Conservation (phyloP, 2,797 vertebrate genomes). For the Sebastes steindachneri region DNA sequence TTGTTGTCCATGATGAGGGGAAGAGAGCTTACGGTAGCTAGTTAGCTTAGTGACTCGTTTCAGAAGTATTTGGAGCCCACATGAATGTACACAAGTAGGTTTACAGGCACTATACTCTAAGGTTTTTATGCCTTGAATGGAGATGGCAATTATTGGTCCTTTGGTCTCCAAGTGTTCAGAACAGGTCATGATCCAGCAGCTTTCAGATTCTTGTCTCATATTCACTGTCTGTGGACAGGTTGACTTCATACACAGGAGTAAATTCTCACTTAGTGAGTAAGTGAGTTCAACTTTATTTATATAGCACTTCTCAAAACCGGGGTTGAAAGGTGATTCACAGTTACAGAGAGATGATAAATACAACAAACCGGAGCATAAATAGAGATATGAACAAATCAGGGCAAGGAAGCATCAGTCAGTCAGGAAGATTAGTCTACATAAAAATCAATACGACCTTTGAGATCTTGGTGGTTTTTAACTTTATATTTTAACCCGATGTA, state of each 20-base stretch:
- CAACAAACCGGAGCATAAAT: not conserved
- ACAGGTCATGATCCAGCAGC: not conserved
- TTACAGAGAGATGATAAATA: not conserved
- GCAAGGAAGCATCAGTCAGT: not conserved
- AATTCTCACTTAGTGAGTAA: not conserved
- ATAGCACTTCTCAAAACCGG: too few relatives aligned
- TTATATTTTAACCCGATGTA: too few relatives aligned
- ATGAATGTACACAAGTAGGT: not conserved
- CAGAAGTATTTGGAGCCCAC: not conserved
- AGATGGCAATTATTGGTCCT: not conserved
- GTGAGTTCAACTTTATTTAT: not conserved
- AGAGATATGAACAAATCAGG: not conserved
- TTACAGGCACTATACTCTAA: not conserved
- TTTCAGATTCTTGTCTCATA: not conserved
- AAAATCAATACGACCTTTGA: too few relatives aligned
- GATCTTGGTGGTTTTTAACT: too few relatives aligned
- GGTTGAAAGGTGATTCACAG: not conserved
- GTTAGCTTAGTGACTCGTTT: not conserved
- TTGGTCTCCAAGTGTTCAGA: not conserved
- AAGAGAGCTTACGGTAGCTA: not conserved
- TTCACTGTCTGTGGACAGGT: not conserved
- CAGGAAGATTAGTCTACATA: too few relatives aligned
- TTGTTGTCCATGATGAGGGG: not conserved
- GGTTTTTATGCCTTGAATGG: not conserved
- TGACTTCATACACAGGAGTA: not conserved